phyloP scores from a whole-genome alignment of 1,140 invertebrate genomes.

The Drosophila lowei region DNA sequence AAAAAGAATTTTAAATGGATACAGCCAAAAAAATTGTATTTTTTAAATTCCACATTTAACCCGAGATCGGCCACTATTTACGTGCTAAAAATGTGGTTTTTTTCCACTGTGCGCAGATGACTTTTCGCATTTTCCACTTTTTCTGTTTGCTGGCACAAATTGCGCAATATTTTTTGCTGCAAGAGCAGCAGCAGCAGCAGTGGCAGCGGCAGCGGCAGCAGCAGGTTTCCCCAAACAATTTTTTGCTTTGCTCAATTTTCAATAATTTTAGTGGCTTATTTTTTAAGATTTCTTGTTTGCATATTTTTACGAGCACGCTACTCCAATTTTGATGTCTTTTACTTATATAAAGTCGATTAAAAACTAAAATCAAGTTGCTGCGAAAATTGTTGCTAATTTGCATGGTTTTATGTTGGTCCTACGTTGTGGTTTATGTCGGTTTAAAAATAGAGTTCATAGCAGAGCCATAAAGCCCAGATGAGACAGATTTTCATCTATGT shows the following conservation, averaged over 20 bases:
- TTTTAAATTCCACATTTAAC: neutral
- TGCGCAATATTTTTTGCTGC: conserved; percentile 47
- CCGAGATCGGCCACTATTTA: too few relatives aligned
- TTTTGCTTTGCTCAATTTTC: conserved; percentile 28
- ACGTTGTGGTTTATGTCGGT: conserved; percentile 1
- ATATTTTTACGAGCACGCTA: conserved; percentile 48
- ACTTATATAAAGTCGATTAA: conserved; percentile 36
- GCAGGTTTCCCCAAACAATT: conserved; percentile 39
- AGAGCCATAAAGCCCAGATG: conserved; percentile 61
- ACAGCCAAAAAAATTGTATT: neutral
- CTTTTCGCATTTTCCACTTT: conserved; percentile 35
- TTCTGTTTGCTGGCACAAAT: conserved; percentile 43
- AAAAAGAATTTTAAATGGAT: too few relatives aligned
- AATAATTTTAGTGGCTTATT: conserved; percentile 39
- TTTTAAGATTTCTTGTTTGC: conserved; percentile 10
- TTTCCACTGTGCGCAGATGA: too few relatives aligned
- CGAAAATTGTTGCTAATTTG: neutral
- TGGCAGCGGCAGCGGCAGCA: neutral
- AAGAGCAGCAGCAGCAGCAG: conserved; percentile 16
- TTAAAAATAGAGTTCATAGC: conserved; percentile 36
- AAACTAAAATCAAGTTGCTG: conserved; percentile 10
- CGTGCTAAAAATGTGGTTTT: too few relatives aligned
- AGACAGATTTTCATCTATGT: conserved; percentile 50
- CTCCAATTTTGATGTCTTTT: conserved; percentile 17
- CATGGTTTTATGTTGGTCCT: neutral